Percentiles rank a stretch among this genome's conserved stretches.
Conservation (phyloP, 2,888 invertebrate species). For the Rhingia campestris region DNA sequence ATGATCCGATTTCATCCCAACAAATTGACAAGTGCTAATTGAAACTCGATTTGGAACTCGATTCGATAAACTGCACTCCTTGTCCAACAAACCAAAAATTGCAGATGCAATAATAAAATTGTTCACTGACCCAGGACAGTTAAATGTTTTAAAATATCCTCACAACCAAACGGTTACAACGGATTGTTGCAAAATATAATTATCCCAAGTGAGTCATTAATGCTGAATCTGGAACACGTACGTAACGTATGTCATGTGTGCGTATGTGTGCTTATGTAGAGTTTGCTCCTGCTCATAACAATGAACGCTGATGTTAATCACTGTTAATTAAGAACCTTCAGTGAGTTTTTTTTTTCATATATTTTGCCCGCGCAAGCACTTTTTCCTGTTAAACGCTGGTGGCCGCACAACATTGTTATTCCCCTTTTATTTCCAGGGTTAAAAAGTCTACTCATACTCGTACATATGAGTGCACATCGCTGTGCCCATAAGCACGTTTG, state of each 20-base stretch:
- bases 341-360: constrained; percentile 27
- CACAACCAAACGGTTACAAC: background rate
- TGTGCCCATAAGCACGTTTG: background rate
- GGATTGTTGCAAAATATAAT: constrained; percentile 43
- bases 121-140: background rate
- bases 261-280: background rate
- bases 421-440: constrained; percentile 3
- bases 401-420: constrained; percentile 35
- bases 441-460: constrained; percentile 7
- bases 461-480: background rate
- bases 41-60: too few relatives aligned
- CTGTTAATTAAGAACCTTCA: constrained; percentile 61
- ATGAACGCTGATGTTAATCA: constrained; percentile 59
- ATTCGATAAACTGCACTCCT: too few relatives aligned
- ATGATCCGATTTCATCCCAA: too few relatives aligned
- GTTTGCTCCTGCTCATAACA: constrained; percentile 26
- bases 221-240: constrained; percentile 26
- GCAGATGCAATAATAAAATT: background rate
- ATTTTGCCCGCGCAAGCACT: background rate
- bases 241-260: background rate
- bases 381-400: constrained; percentile 33
- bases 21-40: too few relatives aligned
- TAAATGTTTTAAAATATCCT: too few relatives aligned
- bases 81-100: background rate
- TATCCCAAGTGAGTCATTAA: constrained; percentile 51